Base-by-base conservation (phyloP, 2,797 vertebrate genomes). In the Silurus aristotelis region DNA sequence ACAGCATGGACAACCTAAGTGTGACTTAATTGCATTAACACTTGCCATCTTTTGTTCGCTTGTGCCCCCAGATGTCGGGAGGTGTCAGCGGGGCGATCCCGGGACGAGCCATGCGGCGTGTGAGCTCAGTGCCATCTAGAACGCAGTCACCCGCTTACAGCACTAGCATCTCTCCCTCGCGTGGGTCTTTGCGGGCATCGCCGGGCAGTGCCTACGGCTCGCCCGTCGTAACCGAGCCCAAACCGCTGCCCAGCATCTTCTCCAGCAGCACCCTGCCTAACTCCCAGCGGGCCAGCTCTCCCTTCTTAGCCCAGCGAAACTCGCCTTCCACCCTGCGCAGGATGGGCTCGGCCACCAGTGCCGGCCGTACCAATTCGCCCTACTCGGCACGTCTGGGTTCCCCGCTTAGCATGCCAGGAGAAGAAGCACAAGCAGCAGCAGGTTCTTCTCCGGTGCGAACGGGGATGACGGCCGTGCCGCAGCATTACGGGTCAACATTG, bases 111-210 rank as follows among this genome's bases (percentile, higher is more conserved):
- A 98, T 99, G 96, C 93, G 97, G 73, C 96, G 98, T 85, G 97
- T 98, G 85, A 96, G 97, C 84, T 99, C 98, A 12, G 97, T 99
- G 91, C 97, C 98, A 66, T 97, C 97, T 89, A 94, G 97, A 93
- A 95, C 97, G 6, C 98, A 97, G 94, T 97, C 97, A 63, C 98
- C 98, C 76, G 96, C 97, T 83, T 98, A 98, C 80, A 89, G 95
- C 93, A 95, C 95, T 52, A 95, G 95, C 60, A 83, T 96, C 83
- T 98, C 97, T 79, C 97, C 97, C 0, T 96, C 97, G 1, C 95
- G 97, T 81, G 97, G 96, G 22, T 98, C 97, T 0, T 94, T 98
- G 91, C 96, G 97, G 90, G 95, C 96, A 55, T 96, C 97, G 46
- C 90, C 95, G 89, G 96, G 96, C 80, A 95, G 95, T 84, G 94